phyloP scores from a whole-genome alignment of 35 echinoderm and acorn worm genomes.

The Lytechinus pictus region DNA sequence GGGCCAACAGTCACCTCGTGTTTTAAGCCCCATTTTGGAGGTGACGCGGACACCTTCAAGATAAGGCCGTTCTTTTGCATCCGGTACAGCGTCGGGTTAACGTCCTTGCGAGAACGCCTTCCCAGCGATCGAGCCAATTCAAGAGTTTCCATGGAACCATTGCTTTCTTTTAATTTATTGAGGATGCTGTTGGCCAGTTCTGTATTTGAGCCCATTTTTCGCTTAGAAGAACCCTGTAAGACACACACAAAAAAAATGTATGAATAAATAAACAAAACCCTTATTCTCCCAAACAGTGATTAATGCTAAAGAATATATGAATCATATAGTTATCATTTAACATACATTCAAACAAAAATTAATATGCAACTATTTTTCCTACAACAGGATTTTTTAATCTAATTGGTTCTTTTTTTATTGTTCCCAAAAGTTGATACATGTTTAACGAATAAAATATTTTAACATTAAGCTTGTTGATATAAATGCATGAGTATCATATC shows the following conservation, averaged over 20 bases:
- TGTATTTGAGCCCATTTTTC: slow-evolving; percentile 66
- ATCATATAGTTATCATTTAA: not conserved
- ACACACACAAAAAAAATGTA: not conserved
- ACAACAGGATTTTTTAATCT: no score
- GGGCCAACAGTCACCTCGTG: slow-evolving; percentile 65
- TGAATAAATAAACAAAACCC: not conserved
- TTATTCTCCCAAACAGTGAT: not conserved
- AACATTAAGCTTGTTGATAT: no score
- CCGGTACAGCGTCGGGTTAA: slow-evolving; percentile 71
- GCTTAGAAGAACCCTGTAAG: slow-evolving; percentile 51
- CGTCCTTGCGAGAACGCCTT: slow-evolving; percentile 58
- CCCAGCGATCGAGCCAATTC: slow-evolving; percentile 57
- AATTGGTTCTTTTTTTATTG: no score
- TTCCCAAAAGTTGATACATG: no score
- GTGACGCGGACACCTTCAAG: slow-evolving; percentile 63
- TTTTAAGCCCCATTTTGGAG: slow-evolving; percentile 80
- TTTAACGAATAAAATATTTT: no score
- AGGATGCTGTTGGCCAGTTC: slow-evolving; percentile 61
- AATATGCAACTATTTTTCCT: no score
- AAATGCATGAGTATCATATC: no score
- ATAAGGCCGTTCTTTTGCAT: slow-evolving; percentile 58
- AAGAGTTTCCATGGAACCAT: slow-evolving; percentile 67
- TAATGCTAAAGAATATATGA: not conserved
- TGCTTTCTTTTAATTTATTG: slow-evolving; percentile 54
- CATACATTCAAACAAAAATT: not conserved